phyloP scores from a whole-genome alignment of 2,797 vertebrate species.

The Gouania willdenowi region DNA sequence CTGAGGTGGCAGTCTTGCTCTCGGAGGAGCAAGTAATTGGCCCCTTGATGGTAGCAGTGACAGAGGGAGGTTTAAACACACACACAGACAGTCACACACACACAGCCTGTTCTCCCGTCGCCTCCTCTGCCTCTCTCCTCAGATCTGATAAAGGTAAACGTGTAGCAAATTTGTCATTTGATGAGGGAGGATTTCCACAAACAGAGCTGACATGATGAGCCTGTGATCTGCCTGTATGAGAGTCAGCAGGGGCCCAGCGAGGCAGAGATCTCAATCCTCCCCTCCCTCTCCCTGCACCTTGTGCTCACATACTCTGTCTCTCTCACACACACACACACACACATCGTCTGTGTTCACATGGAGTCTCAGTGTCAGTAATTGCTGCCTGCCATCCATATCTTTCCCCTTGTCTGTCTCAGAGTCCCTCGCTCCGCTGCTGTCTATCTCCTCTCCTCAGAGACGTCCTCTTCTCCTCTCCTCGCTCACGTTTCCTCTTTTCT shows the following conservation, averaged over 20 bases:
- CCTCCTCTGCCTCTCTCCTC: constrained; percentile 64
- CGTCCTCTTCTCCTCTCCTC: constrained; percentile 49
- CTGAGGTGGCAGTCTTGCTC: constrained; percentile 68
- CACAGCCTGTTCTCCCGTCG: constrained; percentile 26
- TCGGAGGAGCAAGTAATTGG: constrained; percentile 83
- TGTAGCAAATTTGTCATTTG: constrained; percentile 82
- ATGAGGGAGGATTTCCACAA: constrained; percentile 82
- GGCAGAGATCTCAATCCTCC: constrained; percentile 75
- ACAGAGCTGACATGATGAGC: constrained; percentile 81
- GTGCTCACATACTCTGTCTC: constrained; percentile 43
- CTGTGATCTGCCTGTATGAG: constrained; percentile 80
- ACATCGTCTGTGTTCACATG: constrained; percentile 58
- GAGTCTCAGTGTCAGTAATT: constrained; percentile 70
- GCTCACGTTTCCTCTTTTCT: constrained; percentile 42
- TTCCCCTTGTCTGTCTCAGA: constrained; percentile 56
- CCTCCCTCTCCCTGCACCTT: constrained; percentile 28
- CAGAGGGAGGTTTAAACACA: constrained; percentile 58
- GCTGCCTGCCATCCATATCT: constrained; percentile 74
- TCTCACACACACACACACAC: constrained; percentile 8
- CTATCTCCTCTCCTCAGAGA: constrained; percentile 72
- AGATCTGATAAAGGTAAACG: constrained; percentile 87
- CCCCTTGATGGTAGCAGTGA: constrained; percentile 75
- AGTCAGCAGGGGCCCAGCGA: constrained; percentile 73
- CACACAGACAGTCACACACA: constrained; percentile 32
- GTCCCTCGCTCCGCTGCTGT: constrained; percentile 58